Evolutionary conservation across 2,113 vertebrate species (phyloP), one percentile per base, ranked within the genome.

Genomic region (Halichoeres trimaculatus): DNA sequence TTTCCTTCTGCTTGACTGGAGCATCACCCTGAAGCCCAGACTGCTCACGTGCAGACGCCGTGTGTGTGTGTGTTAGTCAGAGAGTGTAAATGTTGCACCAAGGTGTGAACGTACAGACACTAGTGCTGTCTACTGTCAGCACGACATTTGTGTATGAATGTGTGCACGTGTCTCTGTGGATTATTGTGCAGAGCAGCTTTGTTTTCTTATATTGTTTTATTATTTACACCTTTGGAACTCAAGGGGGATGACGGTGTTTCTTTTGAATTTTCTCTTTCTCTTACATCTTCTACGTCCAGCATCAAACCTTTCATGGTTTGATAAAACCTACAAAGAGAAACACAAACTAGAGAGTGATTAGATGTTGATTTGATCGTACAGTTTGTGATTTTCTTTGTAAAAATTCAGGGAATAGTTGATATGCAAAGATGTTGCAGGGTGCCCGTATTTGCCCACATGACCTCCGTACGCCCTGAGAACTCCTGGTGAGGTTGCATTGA

Each of bases 21-120:
- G 36, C 53, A 51, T 76, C 59, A 35, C 35, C 41, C 7, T 67
- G 34, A 26, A 24, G 66, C 40, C 20, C 45, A 40, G 56, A 52
- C 62, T 11, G 57, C 60, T 83, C 41, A 66, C 12, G 11, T 81
- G 76, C 67, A 47, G 55, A 55, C 68, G n/a, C 45, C 57, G 48
- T 61, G 69, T 48, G 5, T 8, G 52, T n/a, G n/a, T n/a, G n/a
- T n/a, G n/a, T n/a, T n/a, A n/a, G n/a, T n/a, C n/a, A 12, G 8
- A 1, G 50, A 23, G 63, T 56, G 40, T 57, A 52, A 30, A 56
- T 58, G 34, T 55, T 62, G 50, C 50, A 20, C 34, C 0, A 17
- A 65, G 58, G 54, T 80, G 58, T 76, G 59, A 75, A 62, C 10
- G 17, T 26, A 43, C 52, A 53, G 58, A 64, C 62, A 40, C 45